Evolutionary conservation across 2,797 vertebrate genomes (phyloP).

Genomic region (Lacerta viridis): DNA sequence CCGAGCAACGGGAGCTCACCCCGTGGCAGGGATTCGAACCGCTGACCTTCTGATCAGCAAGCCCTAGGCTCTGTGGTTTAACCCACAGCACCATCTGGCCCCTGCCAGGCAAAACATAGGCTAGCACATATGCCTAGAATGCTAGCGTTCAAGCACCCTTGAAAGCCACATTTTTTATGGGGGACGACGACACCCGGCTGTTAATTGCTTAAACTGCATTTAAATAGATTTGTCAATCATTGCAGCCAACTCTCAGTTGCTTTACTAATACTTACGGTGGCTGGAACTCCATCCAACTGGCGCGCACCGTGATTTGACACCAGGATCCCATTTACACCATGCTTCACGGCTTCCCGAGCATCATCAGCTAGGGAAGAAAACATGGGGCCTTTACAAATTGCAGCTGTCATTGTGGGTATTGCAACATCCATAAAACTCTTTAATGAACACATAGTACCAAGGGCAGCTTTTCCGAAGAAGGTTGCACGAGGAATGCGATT

Average conservation of each 20-base stretch:
- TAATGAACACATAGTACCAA: background rate
- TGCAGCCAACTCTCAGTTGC: background rate
- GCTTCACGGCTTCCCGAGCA: conserved; percentile 85
- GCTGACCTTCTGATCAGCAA: too few relatives aligned
- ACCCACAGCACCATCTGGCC: too few relatives aligned
- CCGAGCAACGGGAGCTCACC: too few relatives aligned
- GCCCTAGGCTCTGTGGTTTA: too few relatives aligned
- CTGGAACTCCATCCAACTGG: conserved; percentile 90
- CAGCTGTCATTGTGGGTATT: background rate
- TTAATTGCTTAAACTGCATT: background rate
- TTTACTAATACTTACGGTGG: conserved; percentile 84
- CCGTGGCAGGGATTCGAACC: too few relatives aligned
- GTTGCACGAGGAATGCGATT: background rate
- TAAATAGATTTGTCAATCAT: background rate
- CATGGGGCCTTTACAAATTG: background rate
- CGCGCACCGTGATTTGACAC: conserved; percentile 93
- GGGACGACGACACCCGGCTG: too few relatives aligned
- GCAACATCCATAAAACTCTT: background rate
- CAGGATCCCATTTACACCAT: conserved; percentile 87
- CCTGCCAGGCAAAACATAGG: background rate
- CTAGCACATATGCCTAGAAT: background rate
- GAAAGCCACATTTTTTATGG: background rate
- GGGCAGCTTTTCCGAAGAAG: background rate
- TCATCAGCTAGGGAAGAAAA: conserved; percentile 83
- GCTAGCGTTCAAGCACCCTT: background rate